Evolutionary conservation across 2,888 invertebrate genomes (phyloP), one percentile per base, ranked within the genome.

Genomic region (Dasypogon diadema): DNA sequence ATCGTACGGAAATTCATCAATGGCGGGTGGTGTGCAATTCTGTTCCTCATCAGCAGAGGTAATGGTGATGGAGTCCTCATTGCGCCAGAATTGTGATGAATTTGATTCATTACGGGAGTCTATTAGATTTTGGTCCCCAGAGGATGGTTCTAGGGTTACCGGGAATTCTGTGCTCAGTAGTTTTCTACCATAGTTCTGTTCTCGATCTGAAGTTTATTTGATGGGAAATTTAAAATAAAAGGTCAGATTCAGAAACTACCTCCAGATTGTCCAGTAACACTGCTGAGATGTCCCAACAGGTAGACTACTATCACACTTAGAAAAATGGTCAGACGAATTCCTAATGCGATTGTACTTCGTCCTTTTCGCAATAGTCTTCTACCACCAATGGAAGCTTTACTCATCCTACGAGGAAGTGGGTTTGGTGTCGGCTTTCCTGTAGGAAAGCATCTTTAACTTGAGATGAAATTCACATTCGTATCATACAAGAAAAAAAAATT

Each of bases 1-100:
- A 83, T 95, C 94, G 0, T 88, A 80, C 0, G 95, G 95, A 83
- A 96, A 95, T 82, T 95, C 93, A 51, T 91, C 86, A 75, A 95
- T 92, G 2, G 95, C 92, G 0, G 94, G 90, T 0, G 90, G 89
- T 0, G 93, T 93, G 83, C 91, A 94, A 86, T 91, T 92, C 3
- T 81, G 48, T 6, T 16, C 82, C 76, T 68, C 26, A 16, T 48
- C 16, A 14, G 34, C 14, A 10, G 30, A 30, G n/a, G 30, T 14
- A 30, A 24, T 16, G 30, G 30, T 3, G 3, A 30, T 30, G 30
- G 30, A 30, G 8, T 8, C 6, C 12, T 37, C 12, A 51, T 42
- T 55, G 51, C 54, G 24, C 2, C n/a, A 46, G 37, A 10, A 4
- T 10, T 48, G 5, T 18, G 24, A 26, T 24, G 63, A 68, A 68